phyloP scores from a whole-genome alignment of 1,140 invertebrate genomes.

The Drosophila punjabiensis region DNA sequence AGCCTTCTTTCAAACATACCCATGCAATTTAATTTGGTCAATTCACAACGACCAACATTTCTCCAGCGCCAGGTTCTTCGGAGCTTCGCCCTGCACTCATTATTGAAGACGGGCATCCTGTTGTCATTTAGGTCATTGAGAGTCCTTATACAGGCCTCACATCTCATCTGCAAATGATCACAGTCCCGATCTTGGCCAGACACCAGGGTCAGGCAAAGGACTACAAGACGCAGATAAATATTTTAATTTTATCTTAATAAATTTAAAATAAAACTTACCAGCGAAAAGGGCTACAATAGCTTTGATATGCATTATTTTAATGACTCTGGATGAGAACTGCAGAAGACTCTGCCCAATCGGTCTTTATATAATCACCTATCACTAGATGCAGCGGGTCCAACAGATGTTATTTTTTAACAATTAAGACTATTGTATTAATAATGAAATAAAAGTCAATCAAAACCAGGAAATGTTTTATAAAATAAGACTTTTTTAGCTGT shows the following conservation, averaged over 20 bases:
- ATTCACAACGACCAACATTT: slow-evolving; percentile 36
- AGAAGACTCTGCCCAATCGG: not conserved
- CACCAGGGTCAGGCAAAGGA: slow-evolving; percentile 28
- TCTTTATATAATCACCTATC: slow-evolving; percentile 38
- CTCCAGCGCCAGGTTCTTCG: slow-evolving; percentile 35
- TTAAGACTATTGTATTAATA: not conserved
- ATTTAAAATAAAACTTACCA: slow-evolving; percentile 7
- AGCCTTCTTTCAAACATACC: slow-evolving; percentile 5
- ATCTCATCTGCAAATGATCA: not conserved
- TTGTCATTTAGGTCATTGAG: slow-evolving; percentile 4
- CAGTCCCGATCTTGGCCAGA: slow-evolving; percentile 35
- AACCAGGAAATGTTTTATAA: not conserved
- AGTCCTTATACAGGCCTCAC: slow-evolving; percentile 11
- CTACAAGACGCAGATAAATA: not conserved
- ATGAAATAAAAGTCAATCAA: not conserved
- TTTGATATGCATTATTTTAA: slow-evolving; percentile 18
- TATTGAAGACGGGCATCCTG: slow-evolving; percentile 12
- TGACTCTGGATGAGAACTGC: slow-evolving; percentile 2
- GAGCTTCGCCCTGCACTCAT: slow-evolving; percentile 15
- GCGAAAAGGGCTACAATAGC: not conserved
- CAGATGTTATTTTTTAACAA: slow-evolving; percentile 17
- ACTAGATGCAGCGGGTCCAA: not conserved
- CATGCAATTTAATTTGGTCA: slow-evolving; percentile 24
- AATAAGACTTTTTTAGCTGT: not conserved
- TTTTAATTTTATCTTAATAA: too few relatives aligned